phyloP scores from a whole-genome alignment of 2,797 vertebrate genomes.

The Erithacus rubecula region DNA sequence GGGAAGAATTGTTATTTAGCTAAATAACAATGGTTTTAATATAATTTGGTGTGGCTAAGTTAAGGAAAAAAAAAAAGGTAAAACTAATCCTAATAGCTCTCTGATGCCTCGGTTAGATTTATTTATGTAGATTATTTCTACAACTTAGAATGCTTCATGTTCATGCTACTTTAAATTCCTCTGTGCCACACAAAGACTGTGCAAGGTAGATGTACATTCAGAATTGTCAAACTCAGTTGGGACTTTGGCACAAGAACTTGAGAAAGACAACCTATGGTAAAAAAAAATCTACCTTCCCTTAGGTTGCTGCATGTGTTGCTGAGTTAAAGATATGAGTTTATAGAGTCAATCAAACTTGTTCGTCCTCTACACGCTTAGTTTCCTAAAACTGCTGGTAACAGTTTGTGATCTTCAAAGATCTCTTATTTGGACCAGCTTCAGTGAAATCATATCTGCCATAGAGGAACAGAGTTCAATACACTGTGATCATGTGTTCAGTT shows the following conservation, averaged over 20 bases:
- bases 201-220: not conserved
- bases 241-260: not conserved
- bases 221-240: not conserved
- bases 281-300: not conserved
- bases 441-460: not conserved
- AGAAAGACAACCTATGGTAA: not conserved
- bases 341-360: not conserved
- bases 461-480: not conserved
- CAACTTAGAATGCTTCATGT: not conserved
- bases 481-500: accelerated
- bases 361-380: not conserved
- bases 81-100: not conserved
- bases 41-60: not conserved
- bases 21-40: not conserved
- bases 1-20: not conserved
- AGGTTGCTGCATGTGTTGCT: not conserved
- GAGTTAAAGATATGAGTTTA: not conserved
- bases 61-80: not conserved
- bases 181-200: not conserved
- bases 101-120: not conserved
- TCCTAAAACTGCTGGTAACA: not conserved
- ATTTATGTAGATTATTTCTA: not conserved
- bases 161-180: not conserved
- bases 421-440: not conserved
- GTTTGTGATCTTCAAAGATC: not conserved